These are phyloP conservation scores for Myathropa florea DNA, from an alignment of 2,888 invertebrate species.

Conservation along the genomic window DNA sequence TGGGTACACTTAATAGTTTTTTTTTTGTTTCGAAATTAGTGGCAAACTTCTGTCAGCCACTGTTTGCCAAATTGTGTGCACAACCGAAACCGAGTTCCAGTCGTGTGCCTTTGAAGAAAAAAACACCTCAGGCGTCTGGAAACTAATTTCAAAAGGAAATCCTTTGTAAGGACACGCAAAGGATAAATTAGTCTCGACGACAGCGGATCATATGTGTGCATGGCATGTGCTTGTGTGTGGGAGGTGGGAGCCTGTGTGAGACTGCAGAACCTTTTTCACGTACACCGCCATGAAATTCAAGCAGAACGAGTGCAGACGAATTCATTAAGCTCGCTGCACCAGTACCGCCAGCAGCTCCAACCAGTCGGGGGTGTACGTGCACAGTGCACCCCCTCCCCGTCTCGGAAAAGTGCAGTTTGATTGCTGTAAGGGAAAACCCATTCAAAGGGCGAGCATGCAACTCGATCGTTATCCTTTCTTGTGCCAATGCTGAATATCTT, in stretches of 20 bases:
- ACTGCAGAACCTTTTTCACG: background rate
- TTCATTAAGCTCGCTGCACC: conserved; percentile 60
- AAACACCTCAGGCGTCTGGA: conserved; percentile 54
- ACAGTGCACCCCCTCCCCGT: conserved; percentile 1
- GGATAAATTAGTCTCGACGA: conserved; percentile 36
- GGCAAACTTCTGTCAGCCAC: background rate
- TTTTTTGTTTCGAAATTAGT: background rate
- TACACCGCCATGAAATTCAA: conserved; percentile 27
- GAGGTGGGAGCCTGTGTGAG: background rate
- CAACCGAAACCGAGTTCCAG: background rate
- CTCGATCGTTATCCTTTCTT: conserved; percentile 52
- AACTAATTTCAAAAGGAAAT: conserved; percentile 69
- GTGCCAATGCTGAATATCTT: conserved; percentile 23
- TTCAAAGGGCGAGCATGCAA: conserved; percentile 37
- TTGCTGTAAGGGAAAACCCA: conserved; percentile 52
- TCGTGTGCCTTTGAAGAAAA: background rate
- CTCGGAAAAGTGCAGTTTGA: conserved; percentile 58
- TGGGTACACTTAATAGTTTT: background rate
- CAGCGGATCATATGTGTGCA: background rate
- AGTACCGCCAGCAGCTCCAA: conserved; percentile 23
- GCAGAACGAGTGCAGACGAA: conserved; percentile 60
- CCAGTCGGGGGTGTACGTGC: conserved; percentile 45
- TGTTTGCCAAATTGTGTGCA: background rate
- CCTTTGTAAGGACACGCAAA: conserved; percentile 63
- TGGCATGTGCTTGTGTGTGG: conserved; percentile 6